These are phyloP conservation scores for Tenthredo distinguenda DNA, from an alignment of 2,888 invertebrate species.

Conservation along the genomic window DNA sequence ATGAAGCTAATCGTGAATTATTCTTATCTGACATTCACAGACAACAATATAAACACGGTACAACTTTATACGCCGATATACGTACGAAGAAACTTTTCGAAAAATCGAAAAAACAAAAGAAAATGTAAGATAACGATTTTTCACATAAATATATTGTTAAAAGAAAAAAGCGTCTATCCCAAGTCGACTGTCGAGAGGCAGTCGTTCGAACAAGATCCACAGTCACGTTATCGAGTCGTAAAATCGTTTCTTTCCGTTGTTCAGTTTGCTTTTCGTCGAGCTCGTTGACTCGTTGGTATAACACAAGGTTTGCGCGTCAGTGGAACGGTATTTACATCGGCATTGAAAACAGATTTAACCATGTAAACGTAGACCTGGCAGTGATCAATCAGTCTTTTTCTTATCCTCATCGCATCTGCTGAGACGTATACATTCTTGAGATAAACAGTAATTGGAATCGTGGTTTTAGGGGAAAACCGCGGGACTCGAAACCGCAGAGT, in stretches of 20 bases:
- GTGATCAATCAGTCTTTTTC: not conserved
- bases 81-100: too few relatives aligned
- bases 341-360: constrained; percentile 30
- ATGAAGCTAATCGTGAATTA: too few relatives aligned
- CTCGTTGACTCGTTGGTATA: not conserved
- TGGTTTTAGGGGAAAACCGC: not conserved
- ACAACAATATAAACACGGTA: too few relatives aligned
- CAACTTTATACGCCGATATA: too few relatives aligned
- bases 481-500: not conserved
- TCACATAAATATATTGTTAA: not conserved
- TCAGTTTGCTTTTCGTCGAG: constrained; percentile 11
- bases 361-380: not conserved
- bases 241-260: not conserved
- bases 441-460: not conserved
- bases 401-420: not conserved
- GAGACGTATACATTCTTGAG: not conserved
- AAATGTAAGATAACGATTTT: too few relatives aligned
- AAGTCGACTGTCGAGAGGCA: not conserved
- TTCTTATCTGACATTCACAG: too few relatives aligned
- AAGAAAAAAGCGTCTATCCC: not conserved
- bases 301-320: not conserved
- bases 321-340: not conserved
- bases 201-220: not conserved
- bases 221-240: constrained; percentile 9
- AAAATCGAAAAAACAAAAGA: too few relatives aligned